Conservation (phyloP, 1,140 invertebrate genomes). For the Lasaia peninsularis region DNA sequence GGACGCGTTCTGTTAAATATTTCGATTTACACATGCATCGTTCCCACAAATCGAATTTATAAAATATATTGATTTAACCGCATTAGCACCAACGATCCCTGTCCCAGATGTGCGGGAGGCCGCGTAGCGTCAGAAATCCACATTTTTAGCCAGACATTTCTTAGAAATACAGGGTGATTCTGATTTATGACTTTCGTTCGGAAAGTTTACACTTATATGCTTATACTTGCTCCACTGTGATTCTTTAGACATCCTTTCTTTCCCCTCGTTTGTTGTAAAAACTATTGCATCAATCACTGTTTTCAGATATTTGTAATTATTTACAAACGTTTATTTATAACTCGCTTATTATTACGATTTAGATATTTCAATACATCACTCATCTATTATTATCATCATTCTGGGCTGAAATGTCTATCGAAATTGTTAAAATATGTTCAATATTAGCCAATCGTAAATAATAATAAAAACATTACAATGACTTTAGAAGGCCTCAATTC, state of each 20-base stretch:
- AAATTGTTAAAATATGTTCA: no score
- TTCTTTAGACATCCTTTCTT: background rate
- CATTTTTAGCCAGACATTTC: conserved; percentile 20
- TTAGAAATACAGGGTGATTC: conserved; percentile 7
- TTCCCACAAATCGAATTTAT: conserved; percentile 5
- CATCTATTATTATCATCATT: no score
- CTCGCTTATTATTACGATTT: no score
- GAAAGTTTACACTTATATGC: conserved; percentile 7
- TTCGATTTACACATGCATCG: background rate
- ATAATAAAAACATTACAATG: no score
- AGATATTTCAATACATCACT: no score
- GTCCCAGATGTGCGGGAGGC: conserved; percentile 17
- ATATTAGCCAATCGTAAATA: no score
- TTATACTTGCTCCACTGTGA: conserved; percentile 1
- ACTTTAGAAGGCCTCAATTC: no score
- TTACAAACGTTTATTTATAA: no score
- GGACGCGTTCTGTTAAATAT: background rate
- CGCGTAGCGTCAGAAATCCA: conserved; percentile 16
- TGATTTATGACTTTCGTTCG: background rate
- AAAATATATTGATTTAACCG: conserved; percentile 29
- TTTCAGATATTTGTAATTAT: no score
- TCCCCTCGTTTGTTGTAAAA: background rate
- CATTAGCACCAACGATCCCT: conserved; percentile 18
- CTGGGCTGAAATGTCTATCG: no score
- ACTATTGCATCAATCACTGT: background rate